Evolutionary conservation across 2,113 vertebrate genomes (phyloP).

Genomic region (Pyxicephalus adspersus): DNA sequence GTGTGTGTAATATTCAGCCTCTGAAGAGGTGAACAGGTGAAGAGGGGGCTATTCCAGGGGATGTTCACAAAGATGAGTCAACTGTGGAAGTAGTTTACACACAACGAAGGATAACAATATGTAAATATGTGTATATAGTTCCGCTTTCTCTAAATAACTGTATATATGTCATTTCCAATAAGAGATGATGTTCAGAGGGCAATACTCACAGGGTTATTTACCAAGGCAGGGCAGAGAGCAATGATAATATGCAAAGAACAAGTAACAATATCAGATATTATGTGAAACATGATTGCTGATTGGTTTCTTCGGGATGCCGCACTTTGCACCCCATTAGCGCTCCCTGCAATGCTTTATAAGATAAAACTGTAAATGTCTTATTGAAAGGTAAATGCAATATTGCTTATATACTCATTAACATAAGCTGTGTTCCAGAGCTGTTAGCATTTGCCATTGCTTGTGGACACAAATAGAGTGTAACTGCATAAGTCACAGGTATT

Average conservation of each 20-base stretch:
- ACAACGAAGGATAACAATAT: slow-evolving; percentile 16
- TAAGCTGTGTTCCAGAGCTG: slow-evolving; percentile 8
- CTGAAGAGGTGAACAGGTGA: slow-evolving; percentile 14
- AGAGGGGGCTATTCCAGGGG: slow-evolving; percentile 22
- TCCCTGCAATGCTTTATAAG: no score
- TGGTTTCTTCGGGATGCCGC: no score
- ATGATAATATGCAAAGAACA: no score
- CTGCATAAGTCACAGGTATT: background rate
- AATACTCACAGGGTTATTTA: background rate
- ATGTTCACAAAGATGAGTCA: background rate
- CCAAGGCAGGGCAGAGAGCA: no score
- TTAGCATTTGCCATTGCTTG: background rate
- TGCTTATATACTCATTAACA: slow-evolving; percentile 30
- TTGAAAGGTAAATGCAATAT: slow-evolving; percentile 25
- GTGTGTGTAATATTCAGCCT: slow-evolving; percentile 23
- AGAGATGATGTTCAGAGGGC: background rate
- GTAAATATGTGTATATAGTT: slow-evolving; percentile 53
- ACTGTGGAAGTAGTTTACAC: slow-evolving; percentile 31
- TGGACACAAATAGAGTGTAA: background rate
- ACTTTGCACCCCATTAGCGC: no score
- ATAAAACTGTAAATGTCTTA: background rate
- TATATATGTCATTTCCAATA: slow-evolving; percentile 34
- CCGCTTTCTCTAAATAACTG: slow-evolving; percentile 36
- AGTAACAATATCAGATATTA: no score
- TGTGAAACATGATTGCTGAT: no score